Evolutionary conservation across 1,140 invertebrate species (phyloP), one percentile per base, ranked within the genome.

Genomic region (Lerema accius): DNA sequence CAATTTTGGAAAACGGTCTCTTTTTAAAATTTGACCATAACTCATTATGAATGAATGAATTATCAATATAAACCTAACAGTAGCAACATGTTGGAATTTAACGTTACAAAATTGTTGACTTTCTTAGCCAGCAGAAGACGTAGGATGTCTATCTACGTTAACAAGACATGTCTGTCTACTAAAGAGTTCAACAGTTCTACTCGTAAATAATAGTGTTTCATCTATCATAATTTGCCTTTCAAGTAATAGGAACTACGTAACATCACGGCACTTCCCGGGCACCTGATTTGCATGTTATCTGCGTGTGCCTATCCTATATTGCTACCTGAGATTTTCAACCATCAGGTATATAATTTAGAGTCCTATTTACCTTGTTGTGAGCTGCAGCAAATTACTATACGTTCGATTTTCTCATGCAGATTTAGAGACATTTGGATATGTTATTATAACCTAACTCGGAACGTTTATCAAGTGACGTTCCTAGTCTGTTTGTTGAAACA

Each of bases 231-330:
- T 84, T 84, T 80, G 73, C 80, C 72, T 77, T 73, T 78, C 70
- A 75, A 80, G 75, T 78, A 73, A 78, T 77, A 76, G 82, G 77
- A 84, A 81, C 79, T 82, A 79, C 71, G 78, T 79, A 78, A 79
- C 76, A 80, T 81, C 65, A 67, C 60, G 69, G 73, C 76, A 78
- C 76, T 84, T 82, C 78, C 77, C 72, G 53, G 63, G 74, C 68
- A 73, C 72, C 75, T 70, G 73, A 87, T 86, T 86, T 86, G 76
- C 82, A 88, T 88, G 82, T 84, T 84, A 84, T 80, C 72, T 80
- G 75, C 78, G 75, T 76, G 65, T 68, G 72, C 71, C 63, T n/a
- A n/a, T n/a, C n/a, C 64, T 50, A 65, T 69, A 50, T 51, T 56
- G 37, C 14, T 50, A 42, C 61, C 14, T 6, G 32, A 45, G n/a